Base-by-base conservation (phyloP, 1,140 invertebrate species). In the Neotoxoptera formosana region DNA sequence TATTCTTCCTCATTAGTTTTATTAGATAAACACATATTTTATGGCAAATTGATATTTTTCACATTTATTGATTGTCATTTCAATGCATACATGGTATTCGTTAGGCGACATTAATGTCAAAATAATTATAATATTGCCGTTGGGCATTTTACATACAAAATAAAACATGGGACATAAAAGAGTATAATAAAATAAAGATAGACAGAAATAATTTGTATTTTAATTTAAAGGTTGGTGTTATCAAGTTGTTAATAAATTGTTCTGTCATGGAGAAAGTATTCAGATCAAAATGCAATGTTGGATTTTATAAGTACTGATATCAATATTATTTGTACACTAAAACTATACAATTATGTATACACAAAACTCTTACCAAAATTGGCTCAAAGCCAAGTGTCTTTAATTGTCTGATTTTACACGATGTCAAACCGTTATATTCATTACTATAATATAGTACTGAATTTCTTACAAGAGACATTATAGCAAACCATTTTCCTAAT, bases 401-500 rank as follows among this genome's bases (percentile, higher is more conserved):
- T n/a, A 86, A 21, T 56, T 93, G 91, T 11, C 81, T 51, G 34
- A 93, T 51, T 86, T 93, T 93, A 45, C 91, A 93, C 0, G 23
- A 36, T 84, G 91, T 86, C 21, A 84, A 34, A 9, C 91, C 91
- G 56, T 34, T 93, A 8, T 34, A 51, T 45, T 56, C 48, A 51
- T 81, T 53, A n/a, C 81, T 93, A 41, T 93, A 84, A 34, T 41
- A 86, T 0, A 93, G 48, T 20, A 93, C 47, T 30, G 91, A 83
- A 56, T 93, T 93, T 93, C 91, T 81, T 17, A 36, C 81, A 86
- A 93, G 81, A 21, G 36, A 0, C 9, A 86, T 67, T 25, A 93
- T 2, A 20, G 91, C 91, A 86, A 86, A 93, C 91, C 91, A 93
- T 93, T 84, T 93, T 20, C 91, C 91, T 30, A 93, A 20, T 8